Evolutionary conservation across 2,888 invertebrate genomes (phyloP).

Genomic region (Papilio gigon): DNA sequence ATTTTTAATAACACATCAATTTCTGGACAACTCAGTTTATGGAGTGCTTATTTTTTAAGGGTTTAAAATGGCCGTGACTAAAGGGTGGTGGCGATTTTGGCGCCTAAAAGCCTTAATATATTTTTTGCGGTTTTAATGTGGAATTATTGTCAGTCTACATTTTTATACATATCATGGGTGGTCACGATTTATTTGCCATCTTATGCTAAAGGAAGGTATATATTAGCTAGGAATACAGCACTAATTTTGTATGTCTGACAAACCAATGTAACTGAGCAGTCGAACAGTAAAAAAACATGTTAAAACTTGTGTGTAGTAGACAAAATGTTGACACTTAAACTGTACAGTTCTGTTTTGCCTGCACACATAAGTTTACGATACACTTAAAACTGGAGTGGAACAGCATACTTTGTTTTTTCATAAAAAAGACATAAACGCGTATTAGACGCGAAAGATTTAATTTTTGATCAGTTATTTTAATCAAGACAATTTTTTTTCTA

Average conservation of each 20-base stretch:
- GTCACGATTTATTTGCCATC: background rate
- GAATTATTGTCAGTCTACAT: slow-evolving; percentile 56
- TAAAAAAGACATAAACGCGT: background rate
- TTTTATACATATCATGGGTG: slow-evolving; percentile 6
- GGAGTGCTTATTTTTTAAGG: slow-evolving; percentile 52
- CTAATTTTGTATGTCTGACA: background rate
- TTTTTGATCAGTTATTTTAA: no score
- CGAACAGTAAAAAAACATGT: no score
- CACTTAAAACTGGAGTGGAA: no score
- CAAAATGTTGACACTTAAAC: no score
- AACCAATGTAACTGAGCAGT: no score
- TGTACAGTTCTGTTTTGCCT: no score
- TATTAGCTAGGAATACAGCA: background rate
- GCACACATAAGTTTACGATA: no score
- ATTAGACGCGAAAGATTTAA: background rate
- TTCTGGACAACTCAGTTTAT: slow-evolving; percentile 53
- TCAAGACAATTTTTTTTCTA: no score
- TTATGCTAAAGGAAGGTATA: background rate
- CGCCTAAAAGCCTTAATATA: slow-evolving; percentile 63
- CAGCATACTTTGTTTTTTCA: no score
- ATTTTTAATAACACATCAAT: slow-evolving; percentile 62
- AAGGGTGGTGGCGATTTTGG: slow-evolving; percentile 68
- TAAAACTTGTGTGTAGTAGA: no score
- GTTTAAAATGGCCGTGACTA: slow-evolving; percentile 67
- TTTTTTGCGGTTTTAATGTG: slow-evolving; percentile 48